A percentile compares a stretch with the other conserved stretches of the same genome.
These are phyloP conservation scores for Scaptodrosophila lebanonensis DNA, from an alignment of 1,140 invertebrate genomes.

Conservation along the genomic window DNA sequence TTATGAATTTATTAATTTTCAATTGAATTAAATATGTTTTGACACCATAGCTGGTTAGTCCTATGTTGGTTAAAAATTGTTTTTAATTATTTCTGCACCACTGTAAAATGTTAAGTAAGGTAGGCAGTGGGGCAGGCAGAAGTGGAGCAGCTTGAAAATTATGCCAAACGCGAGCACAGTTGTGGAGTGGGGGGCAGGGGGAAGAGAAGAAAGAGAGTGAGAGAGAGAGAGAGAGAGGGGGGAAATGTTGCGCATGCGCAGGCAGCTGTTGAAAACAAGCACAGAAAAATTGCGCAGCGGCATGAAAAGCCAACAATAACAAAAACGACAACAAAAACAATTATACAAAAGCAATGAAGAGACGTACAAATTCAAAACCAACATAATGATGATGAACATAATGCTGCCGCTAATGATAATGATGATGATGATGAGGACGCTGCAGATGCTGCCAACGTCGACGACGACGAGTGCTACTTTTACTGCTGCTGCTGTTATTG, in stretches of 20 bases:
- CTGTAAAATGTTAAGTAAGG: too few species aligned
- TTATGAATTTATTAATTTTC: too few species aligned
- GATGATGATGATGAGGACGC: constrained; percentile 29
- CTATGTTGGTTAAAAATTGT: too few species aligned
- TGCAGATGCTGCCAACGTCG: not conserved
- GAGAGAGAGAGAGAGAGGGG: not conserved
- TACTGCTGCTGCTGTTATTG: constrained; percentile 21
- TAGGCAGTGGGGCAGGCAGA: too few species aligned
- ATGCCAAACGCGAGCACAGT: too few species aligned
- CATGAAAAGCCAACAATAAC: constrained; percentile 16
- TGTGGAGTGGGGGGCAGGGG: constrained; percentile 2
- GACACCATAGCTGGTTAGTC: too few species aligned
- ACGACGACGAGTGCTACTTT: constrained; percentile 41
- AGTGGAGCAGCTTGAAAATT: too few species aligned
- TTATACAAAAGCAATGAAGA: constrained; percentile 20
- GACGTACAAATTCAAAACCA: constrained; percentile 39
- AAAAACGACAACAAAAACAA: constrained; percentile 19
- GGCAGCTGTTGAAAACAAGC: too few species aligned
- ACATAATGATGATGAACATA: constrained; percentile 32
- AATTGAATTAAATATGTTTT: too few species aligned
- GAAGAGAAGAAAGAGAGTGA: not conserved
- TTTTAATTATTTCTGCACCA: too few species aligned
- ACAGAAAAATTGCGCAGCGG: not conserved
- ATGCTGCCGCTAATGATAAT: too few species aligned
- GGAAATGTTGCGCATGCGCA: not conserved